Evolutionary conservation across 2,888 invertebrate genomes (phyloP), one percentile per base, ranked within the genome.

Genomic region (Meteorus colon): DNA sequence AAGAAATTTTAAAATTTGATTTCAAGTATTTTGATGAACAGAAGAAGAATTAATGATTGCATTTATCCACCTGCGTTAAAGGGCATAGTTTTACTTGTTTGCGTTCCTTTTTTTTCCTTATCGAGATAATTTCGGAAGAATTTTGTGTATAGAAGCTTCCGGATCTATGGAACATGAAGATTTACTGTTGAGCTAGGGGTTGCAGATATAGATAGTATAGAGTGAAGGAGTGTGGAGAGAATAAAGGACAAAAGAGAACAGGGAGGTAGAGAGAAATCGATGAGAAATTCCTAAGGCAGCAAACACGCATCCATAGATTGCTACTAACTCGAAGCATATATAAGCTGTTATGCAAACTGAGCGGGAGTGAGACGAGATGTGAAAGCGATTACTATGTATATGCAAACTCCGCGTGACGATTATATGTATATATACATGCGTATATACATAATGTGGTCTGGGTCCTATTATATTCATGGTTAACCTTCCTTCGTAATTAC

Each of bases 141-240:
- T 59, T 41, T 41, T 45, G 45, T 45, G 45, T 45, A 48, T 74
- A 70, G 68, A 37, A 62, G 41, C 67, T 80, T 78, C 74, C 76
- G 78, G 80, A 79, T 79, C 77, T 79, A 78, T 79, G 72, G 80
- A 75, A 80, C 80, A 76, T 60, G 59, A 75, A 75, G 78, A 77
- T 80, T 75, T 68, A 68, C 69, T 55, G 4, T 48, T 3, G 48
- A 48, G n/a, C n/a, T 16, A 48, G 5, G n/a, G 48, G n/a, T 4
- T 16, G n/a, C n/a, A n/a, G n/a, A 27, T 62, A 62, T 29, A 62
- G 24, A 24, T 24, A 24, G 24, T 16, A 24, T n/a, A 16, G 45
- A 4, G 27, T 16, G 19, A 45, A 24, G 59, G 27, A 37, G 41
- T n/a, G 29, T 48, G 27, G 60, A 19, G 24, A 55, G 27, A 37